phyloP scores from a whole-genome alignment of 2,797 vertebrate species.

The Sebastiscus albofasciatus region DNA sequence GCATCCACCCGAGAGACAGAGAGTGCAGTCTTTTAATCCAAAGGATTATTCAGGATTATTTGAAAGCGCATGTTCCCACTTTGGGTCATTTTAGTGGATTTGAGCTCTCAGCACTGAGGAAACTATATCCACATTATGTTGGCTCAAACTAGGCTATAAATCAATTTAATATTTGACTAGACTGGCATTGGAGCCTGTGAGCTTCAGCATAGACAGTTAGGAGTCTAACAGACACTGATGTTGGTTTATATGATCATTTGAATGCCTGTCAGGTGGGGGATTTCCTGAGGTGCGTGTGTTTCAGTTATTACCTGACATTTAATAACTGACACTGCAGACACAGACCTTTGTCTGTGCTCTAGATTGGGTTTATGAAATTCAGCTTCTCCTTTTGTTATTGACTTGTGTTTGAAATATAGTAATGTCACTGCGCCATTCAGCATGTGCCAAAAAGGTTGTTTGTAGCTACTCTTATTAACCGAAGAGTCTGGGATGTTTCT shows the following conservation, averaged over 20 bases:
- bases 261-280: constrained; percentile 52
- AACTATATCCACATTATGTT: constrained; percentile 8
- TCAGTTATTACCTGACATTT: constrained; percentile 62
- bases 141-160: constrained; percentile 1
- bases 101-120: background rate
- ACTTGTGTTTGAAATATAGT: constrained; percentile 21
- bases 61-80: constrained; percentile 54
- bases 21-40: constrained; percentile 57
- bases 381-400: constrained; percentile 26
- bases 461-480: background rate
- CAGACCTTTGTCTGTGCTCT: constrained; percentile 34
- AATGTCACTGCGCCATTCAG: constrained; percentile 14
- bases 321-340: constrained; percentile 51
- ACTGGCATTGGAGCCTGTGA: background rate
- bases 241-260: constrained; percentile 57
- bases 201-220: background rate
- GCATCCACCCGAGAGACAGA: constrained; percentile 34
- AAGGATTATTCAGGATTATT: constrained; percentile 70
- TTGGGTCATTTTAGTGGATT: constrained; percentile 42
- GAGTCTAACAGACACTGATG: constrained; percentile 16
- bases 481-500: background rate
- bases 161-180: background rate
- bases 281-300: constrained; percentile 58
- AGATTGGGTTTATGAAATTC: constrained; percentile 26
- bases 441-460: background rate